phyloP scores from a whole-genome alignment of 2,113 vertebrate genomes.

The Charina bottae region DNA sequence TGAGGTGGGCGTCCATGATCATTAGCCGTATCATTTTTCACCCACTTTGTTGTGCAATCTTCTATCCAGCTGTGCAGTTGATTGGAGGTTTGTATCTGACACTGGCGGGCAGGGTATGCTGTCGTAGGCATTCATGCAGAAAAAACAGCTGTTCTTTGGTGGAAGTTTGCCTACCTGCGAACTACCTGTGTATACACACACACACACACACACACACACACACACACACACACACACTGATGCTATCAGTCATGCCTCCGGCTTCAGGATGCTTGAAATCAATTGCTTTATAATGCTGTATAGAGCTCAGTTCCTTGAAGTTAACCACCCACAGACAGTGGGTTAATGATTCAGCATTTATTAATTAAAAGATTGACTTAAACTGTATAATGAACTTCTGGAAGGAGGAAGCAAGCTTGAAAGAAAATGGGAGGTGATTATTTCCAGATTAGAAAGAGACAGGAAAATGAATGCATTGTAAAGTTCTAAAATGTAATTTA shows the following conservation, averaged over 20 bases:
- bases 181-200: neutral
- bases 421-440: neutral
- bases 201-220: too few relatives aligned
- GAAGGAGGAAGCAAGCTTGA: neutral
- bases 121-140: too few relatives aligned
- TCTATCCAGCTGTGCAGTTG: too few relatives aligned
- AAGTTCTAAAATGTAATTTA: neutral
- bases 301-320: neutral
- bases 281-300: neutral
- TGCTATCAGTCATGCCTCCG: neutral
- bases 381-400: neutral
- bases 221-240: neutral
- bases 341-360: neutral
- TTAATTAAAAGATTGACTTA: neutral
- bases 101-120: too few relatives aligned
- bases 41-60: too few relatives aligned
- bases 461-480: neutral
- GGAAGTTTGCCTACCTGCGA: too few relatives aligned
- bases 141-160: too few relatives aligned
- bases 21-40: too few relatives aligned
- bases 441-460: neutral
- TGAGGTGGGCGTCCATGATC: too few relatives aligned
- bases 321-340: neutral
- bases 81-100: too few relatives aligned
- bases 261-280: neutral